Evolutionary conservation across 2,113 vertebrate species (phyloP).

Genomic region (Elachura formosa): DNA sequence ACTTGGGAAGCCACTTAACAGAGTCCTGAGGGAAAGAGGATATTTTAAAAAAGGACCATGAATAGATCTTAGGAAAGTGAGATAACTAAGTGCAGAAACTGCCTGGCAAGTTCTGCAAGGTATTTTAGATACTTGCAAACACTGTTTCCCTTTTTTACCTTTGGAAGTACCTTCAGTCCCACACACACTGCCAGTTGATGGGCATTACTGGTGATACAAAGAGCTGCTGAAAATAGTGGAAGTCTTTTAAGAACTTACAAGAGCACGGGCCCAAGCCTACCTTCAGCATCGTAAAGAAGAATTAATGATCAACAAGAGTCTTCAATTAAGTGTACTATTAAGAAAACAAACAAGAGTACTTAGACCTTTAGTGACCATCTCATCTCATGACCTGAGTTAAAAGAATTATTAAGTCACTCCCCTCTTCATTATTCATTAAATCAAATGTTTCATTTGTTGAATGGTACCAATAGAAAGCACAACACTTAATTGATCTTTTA

Average conservation of each 20-base stretch:
- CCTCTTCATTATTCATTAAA: not conserved
- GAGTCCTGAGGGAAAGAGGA: slow-evolving; percentile 32
- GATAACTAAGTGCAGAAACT: not conserved
- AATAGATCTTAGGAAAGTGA: not conserved
- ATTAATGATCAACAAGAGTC: not conserved
- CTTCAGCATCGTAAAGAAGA: not conserved
- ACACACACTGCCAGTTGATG: not conserved
- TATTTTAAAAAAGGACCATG: not conserved
- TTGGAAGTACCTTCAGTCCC: not conserved
- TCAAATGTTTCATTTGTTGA: not conserved
- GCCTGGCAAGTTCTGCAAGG: not conserved
- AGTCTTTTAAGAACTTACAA: not conserved
- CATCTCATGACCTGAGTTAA: not conserved
- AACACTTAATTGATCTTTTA: not conserved
- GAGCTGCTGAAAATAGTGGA: not conserved
- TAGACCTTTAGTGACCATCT: not conserved
- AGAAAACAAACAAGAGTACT: not conserved
- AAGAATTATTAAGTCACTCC: not conserved
- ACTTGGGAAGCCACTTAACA: slow-evolving; percentile 64
- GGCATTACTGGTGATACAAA: not conserved
- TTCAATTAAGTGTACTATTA: not conserved
- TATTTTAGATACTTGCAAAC: not conserved
- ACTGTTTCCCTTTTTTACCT: not conserved
- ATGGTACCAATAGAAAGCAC: not conserved
- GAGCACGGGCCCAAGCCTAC: not conserved